phyloP scores from a whole-genome alignment of 2,113 vertebrate genomes.

The Nanorana parkeri region DNA sequence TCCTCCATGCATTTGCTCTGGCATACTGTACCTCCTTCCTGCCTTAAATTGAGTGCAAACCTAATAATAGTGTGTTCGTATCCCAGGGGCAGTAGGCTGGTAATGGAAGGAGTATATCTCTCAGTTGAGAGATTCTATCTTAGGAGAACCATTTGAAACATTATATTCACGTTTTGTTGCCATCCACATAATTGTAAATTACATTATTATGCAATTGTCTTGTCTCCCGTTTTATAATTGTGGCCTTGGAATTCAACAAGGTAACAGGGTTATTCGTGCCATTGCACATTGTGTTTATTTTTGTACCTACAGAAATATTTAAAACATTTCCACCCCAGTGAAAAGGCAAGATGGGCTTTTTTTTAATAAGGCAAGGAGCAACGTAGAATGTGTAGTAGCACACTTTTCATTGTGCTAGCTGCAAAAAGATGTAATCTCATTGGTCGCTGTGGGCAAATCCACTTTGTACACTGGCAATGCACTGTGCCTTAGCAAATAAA shows the following conservation, averaged over 20 bases:
- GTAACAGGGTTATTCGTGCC: not conserved
- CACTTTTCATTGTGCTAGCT: too few relatives aligned
- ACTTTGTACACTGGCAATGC: too few relatives aligned
- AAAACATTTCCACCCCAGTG: not conserved
- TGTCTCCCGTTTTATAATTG: not conserved
- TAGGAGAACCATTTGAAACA: slow-evolving; percentile 43
- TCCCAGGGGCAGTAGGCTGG: slow-evolving; percentile 28
- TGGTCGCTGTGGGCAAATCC: too few relatives aligned
- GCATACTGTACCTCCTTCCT: slow-evolving; percentile 27
- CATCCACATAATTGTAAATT: slow-evolving; percentile 47
- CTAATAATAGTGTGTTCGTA: slow-evolving; percentile 53
- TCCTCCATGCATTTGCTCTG: slow-evolving; percentile 23
- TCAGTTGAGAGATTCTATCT: slow-evolving; percentile 56
- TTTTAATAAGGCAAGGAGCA: too few relatives aligned
- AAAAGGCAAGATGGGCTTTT: not conserved
- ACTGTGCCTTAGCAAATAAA: too few relatives aligned
- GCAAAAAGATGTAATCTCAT: too few relatives aligned
- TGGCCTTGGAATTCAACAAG: not conserved
- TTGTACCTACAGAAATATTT: not conserved
- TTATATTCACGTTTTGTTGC: slow-evolving; percentile 44
- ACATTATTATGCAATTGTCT: not conserved
- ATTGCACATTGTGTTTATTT: not conserved
- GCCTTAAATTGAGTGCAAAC: not conserved
- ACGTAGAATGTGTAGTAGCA: too few relatives aligned
- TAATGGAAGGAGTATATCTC: slow-evolving; percentile 41